Percentiles rank a stretch among this genome's conserved stretches.
Conservation (phyloP, 2,888 invertebrate species). For the Mesopsocus fuscifrons region DNA sequence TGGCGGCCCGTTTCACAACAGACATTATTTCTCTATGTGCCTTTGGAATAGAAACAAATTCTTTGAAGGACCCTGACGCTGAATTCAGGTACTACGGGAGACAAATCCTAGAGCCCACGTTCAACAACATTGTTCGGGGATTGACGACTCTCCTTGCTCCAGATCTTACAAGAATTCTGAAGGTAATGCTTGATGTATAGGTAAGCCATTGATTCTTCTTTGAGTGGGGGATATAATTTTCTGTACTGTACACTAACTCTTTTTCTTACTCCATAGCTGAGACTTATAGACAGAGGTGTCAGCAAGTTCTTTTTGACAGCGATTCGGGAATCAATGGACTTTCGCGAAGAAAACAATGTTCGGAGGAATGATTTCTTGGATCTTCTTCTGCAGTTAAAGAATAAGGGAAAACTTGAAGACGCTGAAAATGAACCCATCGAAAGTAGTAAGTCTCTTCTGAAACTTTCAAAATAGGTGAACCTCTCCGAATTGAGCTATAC, state of each 20-base stretch:
- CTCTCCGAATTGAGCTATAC: background rate
- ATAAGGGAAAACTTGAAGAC: constrained; percentile 1
- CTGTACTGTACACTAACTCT: no score
- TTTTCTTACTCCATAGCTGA: no score
- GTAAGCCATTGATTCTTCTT: no score
- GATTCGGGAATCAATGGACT: constrained; percentile 1
- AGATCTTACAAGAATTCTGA: background rate
- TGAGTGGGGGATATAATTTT: no score
- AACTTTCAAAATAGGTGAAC: no score
- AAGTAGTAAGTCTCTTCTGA: no score
- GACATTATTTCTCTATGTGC: constrained; percentile 3
- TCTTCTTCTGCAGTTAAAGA: constrained; percentile 2
- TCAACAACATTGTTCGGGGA: background rate
- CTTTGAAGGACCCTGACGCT: constrained; percentile 1
- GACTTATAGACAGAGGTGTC: background rate
- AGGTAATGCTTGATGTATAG: no score
- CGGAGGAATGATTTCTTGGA: constrained; percentile 3
- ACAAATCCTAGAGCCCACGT: background rate
- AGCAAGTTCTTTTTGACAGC: background rate
- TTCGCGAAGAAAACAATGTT: constrained; percentile 2
- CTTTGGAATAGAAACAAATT: constrained; percentile 4
- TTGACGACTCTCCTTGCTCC: background rate
- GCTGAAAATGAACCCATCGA: background rate
- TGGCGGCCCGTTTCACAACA: background rate
- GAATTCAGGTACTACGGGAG: background rate